Evolutionary conservation across 1,140 invertebrate genomes (phyloP).

Genomic region (Notospermus geniculatus): DNA sequence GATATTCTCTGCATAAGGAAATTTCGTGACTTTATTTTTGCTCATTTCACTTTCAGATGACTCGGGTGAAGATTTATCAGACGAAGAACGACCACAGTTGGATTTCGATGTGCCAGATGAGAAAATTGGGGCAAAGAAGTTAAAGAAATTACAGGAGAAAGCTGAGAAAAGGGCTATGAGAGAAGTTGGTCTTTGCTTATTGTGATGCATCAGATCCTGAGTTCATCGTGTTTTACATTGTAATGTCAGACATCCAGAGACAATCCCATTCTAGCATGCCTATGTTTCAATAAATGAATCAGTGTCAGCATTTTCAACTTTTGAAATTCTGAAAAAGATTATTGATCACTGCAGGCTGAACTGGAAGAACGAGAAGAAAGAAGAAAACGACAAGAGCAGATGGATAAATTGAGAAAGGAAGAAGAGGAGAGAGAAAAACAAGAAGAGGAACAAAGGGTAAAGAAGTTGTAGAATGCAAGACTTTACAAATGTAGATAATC

Average conservation of each 20-base stretch:
- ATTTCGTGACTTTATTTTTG: too few relatives aligned
- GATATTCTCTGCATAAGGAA: too few relatives aligned
- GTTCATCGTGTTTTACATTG: too few relatives aligned
- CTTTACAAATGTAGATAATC: too few relatives aligned
- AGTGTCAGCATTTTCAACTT: too few relatives aligned
- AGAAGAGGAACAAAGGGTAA: conserved; percentile 52
- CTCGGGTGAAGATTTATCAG: neutral
- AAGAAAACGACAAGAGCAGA: conserved; percentile 52
- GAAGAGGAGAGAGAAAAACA: conserved; percentile 53
- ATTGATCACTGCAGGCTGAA: conserved; percentile 47
- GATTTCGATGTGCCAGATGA: conserved; percentile 61
- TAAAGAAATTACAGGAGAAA: conserved; percentile 62
- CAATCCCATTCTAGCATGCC: too few relatives aligned
- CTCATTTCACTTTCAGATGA: neutral
- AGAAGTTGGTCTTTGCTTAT: too few relatives aligned
- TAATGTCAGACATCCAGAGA: too few relatives aligned
- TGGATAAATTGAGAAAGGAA: conserved; percentile 54
- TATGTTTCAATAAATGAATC: too few relatives aligned
- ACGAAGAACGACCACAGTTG: conserved; percentile 31
- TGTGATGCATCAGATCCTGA: too few relatives aligned
- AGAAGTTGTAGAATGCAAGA: neutral
- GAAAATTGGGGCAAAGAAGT: conserved; percentile 84
- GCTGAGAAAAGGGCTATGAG: conserved; percentile 81
- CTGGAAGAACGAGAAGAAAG: conserved; percentile 62
- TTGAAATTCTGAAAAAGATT: too few relatives aligned